These are phyloP conservation scores for Anthopleura xanthogrammica DNA, from an alignment of 92 coral and sea anemone genomes.

Conservation along the genomic window DNA sequence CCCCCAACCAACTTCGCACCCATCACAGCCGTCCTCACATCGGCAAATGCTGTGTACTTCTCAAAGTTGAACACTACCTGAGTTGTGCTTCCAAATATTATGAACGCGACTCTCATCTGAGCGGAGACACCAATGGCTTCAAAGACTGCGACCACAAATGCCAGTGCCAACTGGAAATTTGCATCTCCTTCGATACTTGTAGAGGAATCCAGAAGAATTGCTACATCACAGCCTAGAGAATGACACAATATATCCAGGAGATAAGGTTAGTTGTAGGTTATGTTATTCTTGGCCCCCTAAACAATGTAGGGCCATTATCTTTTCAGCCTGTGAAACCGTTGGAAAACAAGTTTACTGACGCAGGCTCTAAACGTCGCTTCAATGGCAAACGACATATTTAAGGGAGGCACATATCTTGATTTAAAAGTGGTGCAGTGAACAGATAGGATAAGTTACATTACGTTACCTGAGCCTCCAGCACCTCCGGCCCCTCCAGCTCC, in stretches of 20 bases:
- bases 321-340: too few species aligned
- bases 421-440: too few species aligned
- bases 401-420: too few species aligned
- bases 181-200: constrained; percentile 48
- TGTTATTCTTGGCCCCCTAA: background rate
- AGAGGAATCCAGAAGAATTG: constrained; percentile 53
- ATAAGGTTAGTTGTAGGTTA: background rate
- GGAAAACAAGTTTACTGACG: too few species aligned
- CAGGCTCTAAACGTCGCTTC: too few species aligned
- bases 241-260: background rate
- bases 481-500: background rate
- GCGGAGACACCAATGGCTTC: constrained; percentile 40
- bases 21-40: constrained; percentile 31
- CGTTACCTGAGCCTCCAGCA: background rate
- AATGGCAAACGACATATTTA: too few species aligned
- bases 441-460: background rate
- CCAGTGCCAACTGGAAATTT: constrained; percentile 46
- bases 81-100: constrained; percentile 38
- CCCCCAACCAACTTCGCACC: constrained; percentile 42
- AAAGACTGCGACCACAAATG: constrained; percentile 47
- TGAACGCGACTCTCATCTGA: constrained; percentile 48
- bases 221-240: constrained; percentile 46
- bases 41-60: constrained; percentile 22
- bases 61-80: constrained; percentile 40
- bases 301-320: background rate